These are phyloP conservation scores for Cacoxenus indagator DNA, from an alignment of 2,888 invertebrate species.

Conservation along the genomic window DNA sequence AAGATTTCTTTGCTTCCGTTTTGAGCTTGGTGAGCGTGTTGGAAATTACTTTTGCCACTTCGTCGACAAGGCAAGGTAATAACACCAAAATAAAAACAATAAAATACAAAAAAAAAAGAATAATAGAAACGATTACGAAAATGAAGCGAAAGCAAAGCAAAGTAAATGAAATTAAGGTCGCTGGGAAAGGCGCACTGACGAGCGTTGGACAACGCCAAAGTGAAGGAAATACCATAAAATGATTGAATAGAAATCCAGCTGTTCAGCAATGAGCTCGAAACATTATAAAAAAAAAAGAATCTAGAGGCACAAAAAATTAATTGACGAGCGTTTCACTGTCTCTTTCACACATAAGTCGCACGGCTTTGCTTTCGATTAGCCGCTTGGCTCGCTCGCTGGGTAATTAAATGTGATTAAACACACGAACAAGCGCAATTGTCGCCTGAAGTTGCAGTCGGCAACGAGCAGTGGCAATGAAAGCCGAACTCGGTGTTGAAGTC, in stretches of 20 bases:
- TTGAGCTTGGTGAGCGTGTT: not conserved
- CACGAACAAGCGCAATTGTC: slow-evolving; percentile 46
- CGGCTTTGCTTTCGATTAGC: too few relatives aligned
- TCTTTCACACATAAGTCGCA: too few relatives aligned
- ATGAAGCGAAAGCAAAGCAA: slow-evolving; percentile 5
- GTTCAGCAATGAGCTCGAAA: too few relatives aligned
- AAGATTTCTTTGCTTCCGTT: slow-evolving; percentile 19
- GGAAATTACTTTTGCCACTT: not conserved
- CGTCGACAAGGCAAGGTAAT: too few relatives aligned
- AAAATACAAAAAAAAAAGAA: slow-evolving; percentile 30
- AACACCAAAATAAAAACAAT: too few relatives aligned
- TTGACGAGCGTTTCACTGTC: too few relatives aligned
- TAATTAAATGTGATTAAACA: slow-evolving; percentile 62
- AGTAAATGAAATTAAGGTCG: slow-evolving; percentile 12
- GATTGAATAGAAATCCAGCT: too few relatives aligned
- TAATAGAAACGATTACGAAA: slow-evolving; percentile 35
- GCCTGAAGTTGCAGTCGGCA: slow-evolving; percentile 7
- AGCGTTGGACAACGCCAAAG: too few relatives aligned
- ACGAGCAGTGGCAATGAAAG: not conserved
- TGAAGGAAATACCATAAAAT: too few relatives aligned
- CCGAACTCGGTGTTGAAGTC: not conserved
- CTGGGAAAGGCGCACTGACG: slow-evolving; percentile 4
- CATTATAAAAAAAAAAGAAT: too few relatives aligned
- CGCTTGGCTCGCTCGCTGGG: slow-evolving; percentile 15
- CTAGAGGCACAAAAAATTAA: too few relatives aligned